Conservation (phyloP, 2,797 vertebrate species). For the Onychomys arenicola region DNA sequence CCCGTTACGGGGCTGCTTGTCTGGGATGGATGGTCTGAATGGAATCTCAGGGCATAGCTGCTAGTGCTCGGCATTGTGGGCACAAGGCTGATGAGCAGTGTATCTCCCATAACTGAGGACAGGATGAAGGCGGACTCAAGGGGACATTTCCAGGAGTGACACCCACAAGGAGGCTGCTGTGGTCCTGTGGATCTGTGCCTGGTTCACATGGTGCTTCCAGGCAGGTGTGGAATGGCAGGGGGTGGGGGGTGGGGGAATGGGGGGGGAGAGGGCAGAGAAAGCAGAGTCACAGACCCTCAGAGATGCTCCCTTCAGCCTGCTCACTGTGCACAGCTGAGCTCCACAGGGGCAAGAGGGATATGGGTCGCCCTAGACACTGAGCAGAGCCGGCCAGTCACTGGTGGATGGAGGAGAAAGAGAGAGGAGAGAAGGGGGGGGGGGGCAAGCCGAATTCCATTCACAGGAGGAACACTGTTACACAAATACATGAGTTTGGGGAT, state of each 20-base stretch:
- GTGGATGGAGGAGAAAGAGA: neutral
- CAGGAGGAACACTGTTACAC: rapidly evolving
- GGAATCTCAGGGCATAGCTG: neutral
- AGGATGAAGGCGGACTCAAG: neutral
- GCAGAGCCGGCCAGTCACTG: neutral
- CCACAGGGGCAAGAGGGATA: neutral
- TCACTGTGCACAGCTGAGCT: neutral
- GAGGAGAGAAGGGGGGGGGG: neutral
- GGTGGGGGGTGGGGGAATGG: too few species aligned
- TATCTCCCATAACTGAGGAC: neutral
- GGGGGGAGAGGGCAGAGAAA: neutral
- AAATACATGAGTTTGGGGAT: neutral
- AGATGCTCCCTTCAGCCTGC: neutral
- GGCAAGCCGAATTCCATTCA: neutral
- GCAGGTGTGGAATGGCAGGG: neutral
- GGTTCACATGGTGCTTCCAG: neutral
- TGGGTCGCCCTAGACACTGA: neutral
- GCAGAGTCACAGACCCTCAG: too few species aligned
- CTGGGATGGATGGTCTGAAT: neutral
- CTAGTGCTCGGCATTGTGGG: neutral
- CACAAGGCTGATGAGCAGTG: rapidly evolving
- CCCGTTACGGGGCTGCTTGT: neutral
- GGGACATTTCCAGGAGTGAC: neutral
- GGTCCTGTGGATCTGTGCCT: neutral
- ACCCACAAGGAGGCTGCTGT: neutral